Base-by-base conservation (phyloP, 1,140 invertebrate genomes). In the Conus ventricosus region DNA sequence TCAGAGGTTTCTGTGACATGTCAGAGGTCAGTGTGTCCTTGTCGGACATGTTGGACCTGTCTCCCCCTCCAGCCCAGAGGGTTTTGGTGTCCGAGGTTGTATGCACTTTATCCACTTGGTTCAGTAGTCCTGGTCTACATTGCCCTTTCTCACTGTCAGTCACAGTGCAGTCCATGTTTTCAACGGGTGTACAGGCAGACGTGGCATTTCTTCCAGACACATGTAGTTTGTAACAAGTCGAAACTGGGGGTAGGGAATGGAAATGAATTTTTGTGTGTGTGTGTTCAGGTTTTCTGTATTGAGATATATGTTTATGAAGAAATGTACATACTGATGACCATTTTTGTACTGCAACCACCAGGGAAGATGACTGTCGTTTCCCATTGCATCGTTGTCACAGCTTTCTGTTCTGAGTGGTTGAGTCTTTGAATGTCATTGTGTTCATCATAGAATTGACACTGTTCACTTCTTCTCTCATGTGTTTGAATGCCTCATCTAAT, bases 401-500 rank as follows among this genome's bases (percentile, higher is more conserved):
- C 13, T 54, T 81, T 54, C 4, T 53, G 51, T 25, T 84, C 75
- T 78, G 71, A 57, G 27, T 87, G 85, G 39, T 78, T 87, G 85
- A 20, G 51, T 84, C 57, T 23, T 81, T 81, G 80, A 23, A 80
- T 53, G 57, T 84, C 81, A 83, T 25, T 53, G 27, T 87, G 51
- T 71, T 78, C n/a, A 84, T 20, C 55, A 53, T 53, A 82, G 57
- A 51, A 39, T 87, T 54, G 51, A 20, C 85, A 53, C 54, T 25
- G 53, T 87, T 67, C 63, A 67, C 63, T 39, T 20, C 25, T 85
- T 53, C 25, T 51, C 76, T 71, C 85, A 87, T 87, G 11, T 54
- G 57, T 57, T 71, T 78, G 71, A 87, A 78, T 87, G 85, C 53
- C 71, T 87, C 85, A 87, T 87, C 85, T 87, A 78, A 87, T 87